Evolutionary conservation across 2,797 vertebrate species (phyloP), one percentile per base, ranked within the genome.

Genomic region (Myotis pilosus): DNA sequence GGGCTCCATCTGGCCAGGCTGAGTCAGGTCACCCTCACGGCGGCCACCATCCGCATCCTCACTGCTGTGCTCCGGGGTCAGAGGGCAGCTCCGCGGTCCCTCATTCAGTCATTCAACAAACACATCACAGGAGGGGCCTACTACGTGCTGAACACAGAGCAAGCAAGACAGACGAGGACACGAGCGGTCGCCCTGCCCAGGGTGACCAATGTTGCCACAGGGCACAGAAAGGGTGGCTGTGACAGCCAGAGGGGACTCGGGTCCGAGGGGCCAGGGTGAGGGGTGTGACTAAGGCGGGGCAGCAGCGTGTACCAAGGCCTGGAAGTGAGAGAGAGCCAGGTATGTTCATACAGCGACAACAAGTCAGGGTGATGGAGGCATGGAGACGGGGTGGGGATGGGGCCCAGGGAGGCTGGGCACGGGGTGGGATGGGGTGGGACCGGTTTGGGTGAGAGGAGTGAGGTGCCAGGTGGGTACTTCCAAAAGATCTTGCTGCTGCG

Each of bases 1-100:
- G 5, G 0, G 80, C 83, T 87, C 96, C 96, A 95, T 95, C 96
- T 95, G 95, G 95, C 44, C 89, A 69, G 76, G 75, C 91, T 96
- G 95, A 97, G 11, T 87, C 1, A 8, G 64, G 86, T 95, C 55
- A 78, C 92, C 71, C 33, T 87, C 15, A 0, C 41, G 5, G 11
- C 5, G 1, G 49, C 69, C 0, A 3, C 93, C 69, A 16, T 38
- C 94, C 10, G 0, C 30, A 33, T 62, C 86, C 75, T 28, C 2
- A 0, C 51, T 23, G 53, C 71, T 53, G 7, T 6, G 1, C 30
- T 53, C 23, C 17, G 10, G 38, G 76, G 47, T 82, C 88, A 41
- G 78, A 87, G 33, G 84, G 36, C 19, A 19, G 20, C 66, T 71
- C 60, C 23, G n/a, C 0, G 0, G 68, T 20, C 38, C 17, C 47